phyloP scores from a whole-genome alignment of 2,113 vertebrate genomes.

The Willisornis vidua region DNA sequence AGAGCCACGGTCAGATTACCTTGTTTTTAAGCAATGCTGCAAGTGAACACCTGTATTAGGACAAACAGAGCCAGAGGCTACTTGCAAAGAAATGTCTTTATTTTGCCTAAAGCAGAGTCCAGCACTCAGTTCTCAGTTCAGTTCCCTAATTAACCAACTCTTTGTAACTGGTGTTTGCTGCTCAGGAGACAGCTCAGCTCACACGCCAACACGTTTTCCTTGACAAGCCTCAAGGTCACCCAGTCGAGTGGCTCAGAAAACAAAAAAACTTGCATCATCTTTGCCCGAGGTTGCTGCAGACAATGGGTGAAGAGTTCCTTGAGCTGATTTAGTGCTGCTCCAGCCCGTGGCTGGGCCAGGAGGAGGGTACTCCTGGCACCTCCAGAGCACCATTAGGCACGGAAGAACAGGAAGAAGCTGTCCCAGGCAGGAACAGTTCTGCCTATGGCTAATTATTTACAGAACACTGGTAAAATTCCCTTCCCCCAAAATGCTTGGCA shows the following conservation, averaged over 20 bases:
- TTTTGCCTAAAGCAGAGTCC: background rate
- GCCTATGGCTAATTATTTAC: background rate
- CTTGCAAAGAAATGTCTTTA: background rate
- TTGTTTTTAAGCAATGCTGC: background rate
- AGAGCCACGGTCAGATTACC: accelerated
- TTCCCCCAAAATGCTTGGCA: background rate
- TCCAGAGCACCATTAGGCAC: background rate
- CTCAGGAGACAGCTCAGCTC: background rate
- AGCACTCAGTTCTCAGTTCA: background rate
- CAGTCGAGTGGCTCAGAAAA: background rate
- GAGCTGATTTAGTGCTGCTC: background rate
- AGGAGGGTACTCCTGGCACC: background rate
- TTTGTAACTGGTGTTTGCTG: background rate
- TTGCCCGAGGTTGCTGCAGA: background rate
- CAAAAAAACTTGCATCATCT: background rate
- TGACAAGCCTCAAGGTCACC: constrained; percentile 24
- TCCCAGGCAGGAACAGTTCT: background rate
- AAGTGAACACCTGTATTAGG: background rate
- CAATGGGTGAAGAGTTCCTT: background rate
- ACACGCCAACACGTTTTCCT: background rate
- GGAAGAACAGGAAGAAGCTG: background rate
- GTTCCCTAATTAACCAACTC: background rate
- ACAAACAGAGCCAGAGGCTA: background rate
- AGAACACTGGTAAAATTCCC: background rate
- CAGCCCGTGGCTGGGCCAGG: background rate